Evolutionary conservation across 92 coral and sea anemone genomes (phyloP).

Genomic region (Diadumene lineata): DNA sequence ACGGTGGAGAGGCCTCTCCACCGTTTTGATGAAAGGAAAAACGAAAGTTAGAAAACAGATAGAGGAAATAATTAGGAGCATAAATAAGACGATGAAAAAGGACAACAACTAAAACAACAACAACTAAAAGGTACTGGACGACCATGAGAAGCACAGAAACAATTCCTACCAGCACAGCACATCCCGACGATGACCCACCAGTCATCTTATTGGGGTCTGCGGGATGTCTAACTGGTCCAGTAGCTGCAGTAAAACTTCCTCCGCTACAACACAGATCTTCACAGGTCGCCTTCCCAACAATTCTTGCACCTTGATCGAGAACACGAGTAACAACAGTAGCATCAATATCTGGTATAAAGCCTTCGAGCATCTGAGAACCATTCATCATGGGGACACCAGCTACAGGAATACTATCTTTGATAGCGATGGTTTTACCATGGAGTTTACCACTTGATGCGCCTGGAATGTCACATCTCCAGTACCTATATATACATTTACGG

Average conservation of each 20-base stretch:
- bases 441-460: conserved; percentile 66
- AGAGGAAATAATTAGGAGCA: too few species aligned
- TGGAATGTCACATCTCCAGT: conserved; percentile 60
- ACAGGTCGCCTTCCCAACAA: conserved; percentile 71
- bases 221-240: conserved; percentile 78
- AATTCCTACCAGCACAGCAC: conserved; percentile 68
- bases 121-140: too few species aligned
- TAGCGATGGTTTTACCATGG: conserved; percentile 61
- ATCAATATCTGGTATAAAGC: conserved; percentile 82
- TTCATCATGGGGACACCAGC: conserved; percentile 88
- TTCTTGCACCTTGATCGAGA: conserved; percentile 67
- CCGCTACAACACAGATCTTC: conserved; percentile 59
- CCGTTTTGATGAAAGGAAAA: too few species aligned
- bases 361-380: conserved; percentile 72
- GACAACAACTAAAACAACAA: too few species aligned
- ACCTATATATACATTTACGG: too few species aligned
- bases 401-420: conserved; percentile 67
- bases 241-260: conserved; percentile 64
- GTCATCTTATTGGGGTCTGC: conserved; percentile 53
- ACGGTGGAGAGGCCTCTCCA: too few species aligned
- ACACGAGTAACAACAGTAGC: conserved; percentile 73
- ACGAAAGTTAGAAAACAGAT: too few species aligned
- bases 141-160: too few species aligned
- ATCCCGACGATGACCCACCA: conserved; percentile 82
- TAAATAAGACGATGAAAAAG: too few species aligned